Conservation (phyloP, 2,113 vertebrate genomes). For the Thamnaconus septentrionalis region DNA sequence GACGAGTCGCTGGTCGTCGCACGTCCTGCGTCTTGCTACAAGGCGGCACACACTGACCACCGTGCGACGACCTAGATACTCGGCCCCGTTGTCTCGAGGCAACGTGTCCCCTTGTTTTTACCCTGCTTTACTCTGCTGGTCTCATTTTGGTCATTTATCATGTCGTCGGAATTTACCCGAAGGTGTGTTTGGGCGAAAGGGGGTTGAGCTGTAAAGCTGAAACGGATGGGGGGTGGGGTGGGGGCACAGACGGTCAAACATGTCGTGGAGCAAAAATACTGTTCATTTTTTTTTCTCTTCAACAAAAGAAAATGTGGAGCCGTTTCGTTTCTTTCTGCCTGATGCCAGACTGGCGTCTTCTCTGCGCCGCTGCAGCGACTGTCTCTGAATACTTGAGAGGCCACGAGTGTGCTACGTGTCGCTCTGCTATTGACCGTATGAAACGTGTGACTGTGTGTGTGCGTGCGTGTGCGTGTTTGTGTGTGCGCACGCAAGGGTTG, state of each 20-base stretch:
- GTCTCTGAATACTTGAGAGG: constrained; percentile 39
- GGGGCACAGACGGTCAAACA: constrained; percentile 34
- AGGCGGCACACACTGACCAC: too few relatives aligned
- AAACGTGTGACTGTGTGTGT: constrained; percentile 39
- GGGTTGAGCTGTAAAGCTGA: constrained; percentile 14
- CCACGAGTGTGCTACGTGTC: constrained; percentile 37
- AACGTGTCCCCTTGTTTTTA: constrained; percentile 3
- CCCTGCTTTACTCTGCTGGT: constrained; percentile 2
- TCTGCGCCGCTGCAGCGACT: constrained; percentile 50
- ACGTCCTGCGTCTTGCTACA: too few relatives aligned
- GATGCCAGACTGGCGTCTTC: constrained; percentile 21
- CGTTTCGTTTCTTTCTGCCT: constrained; percentile 58
- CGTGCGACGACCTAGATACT: neutral
- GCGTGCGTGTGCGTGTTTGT: neutral
- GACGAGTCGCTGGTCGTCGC: too few relatives aligned
- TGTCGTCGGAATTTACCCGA: constrained; percentile 16
- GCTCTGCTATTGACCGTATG: constrained; percentile 62
- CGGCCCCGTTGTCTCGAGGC: neutral
- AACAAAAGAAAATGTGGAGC: constrained; percentile 44
- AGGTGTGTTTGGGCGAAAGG: constrained; percentile 15
- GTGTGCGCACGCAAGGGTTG: constrained; percentile 33
- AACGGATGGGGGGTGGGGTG: constrained; percentile 48
- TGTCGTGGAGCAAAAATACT: constrained; percentile 58
- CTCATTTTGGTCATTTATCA: constrained; percentile 35
- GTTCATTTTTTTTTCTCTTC: constrained; percentile 39